Conservation (phyloP, 2,797 vertebrate species). For the Amphiprion clarkii region DNA sequence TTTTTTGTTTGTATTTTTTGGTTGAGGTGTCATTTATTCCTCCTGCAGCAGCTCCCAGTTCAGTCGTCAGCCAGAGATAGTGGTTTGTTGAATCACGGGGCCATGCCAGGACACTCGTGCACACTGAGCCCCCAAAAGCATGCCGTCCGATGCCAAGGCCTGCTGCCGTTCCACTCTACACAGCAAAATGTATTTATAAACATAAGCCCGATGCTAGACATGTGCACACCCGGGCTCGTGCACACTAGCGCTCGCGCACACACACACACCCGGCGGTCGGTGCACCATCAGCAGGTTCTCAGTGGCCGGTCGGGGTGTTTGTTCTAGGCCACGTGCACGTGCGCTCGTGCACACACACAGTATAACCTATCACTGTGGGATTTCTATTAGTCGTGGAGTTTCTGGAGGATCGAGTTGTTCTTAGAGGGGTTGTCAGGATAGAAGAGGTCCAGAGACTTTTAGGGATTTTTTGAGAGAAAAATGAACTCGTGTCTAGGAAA, state of each 20-base stretch:
- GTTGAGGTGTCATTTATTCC: too few species aligned
- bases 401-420: constrained; percentile 11
- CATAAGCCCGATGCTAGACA: constrained; percentile 74
- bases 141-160: constrained; percentile 75
- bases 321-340: constrained; percentile 69
- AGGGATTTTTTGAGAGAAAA: not conserved
- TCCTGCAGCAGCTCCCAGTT: constrained; percentile 17
- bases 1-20: too few species aligned
- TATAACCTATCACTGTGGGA: constrained; percentile 9
- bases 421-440: not conserved
- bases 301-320: constrained; percentile 74
- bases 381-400: constrained; percentile 25
- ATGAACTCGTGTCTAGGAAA: not conserved
- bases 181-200: constrained; percentile 90
- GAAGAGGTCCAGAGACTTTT: not conserved
- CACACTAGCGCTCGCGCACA: constrained; percentile 21
- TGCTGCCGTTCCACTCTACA: constrained; percentile 80
- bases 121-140: constrained; percentile 69
- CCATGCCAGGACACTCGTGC: constrained; percentile 57
- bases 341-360: constrained; percentile 10
- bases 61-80: constrained; percentile 34
- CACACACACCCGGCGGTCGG: constrained; percentile 46
- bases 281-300: constrained; percentile 84
- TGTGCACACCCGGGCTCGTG: constrained; percentile 22
- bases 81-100: constrained; percentile 35